Conservation (phyloP, 2,888 invertebrate genomes). For the Lordiphosa andalusiaca region DNA sequence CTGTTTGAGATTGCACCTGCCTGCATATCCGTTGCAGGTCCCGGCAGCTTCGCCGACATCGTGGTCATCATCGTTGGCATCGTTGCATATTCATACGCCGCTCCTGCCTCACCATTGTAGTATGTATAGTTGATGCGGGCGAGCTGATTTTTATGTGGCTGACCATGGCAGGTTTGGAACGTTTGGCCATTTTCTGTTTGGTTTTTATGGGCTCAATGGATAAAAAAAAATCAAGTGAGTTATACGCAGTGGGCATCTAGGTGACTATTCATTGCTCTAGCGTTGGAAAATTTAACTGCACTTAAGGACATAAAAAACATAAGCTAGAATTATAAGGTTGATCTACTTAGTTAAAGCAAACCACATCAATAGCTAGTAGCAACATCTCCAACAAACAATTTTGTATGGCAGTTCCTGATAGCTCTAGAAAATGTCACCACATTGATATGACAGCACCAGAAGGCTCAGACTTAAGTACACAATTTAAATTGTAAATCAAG, state of each 20-base stretch:
- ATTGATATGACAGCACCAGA: too few relatives aligned
- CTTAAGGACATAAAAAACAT: neutral
- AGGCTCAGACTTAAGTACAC: too few relatives aligned
- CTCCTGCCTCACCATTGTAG: conserved; percentile 43
- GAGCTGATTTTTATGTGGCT: conserved; percentile 66
- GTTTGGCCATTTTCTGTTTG: conserved; percentile 59
- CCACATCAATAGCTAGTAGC: too few relatives aligned
- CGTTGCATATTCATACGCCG: conserved; percentile 64
- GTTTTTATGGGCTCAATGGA: conserved; percentile 47
- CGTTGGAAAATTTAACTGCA: neutral
- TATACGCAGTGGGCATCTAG: conserved; percentile 1
- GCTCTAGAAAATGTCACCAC: too few relatives aligned
- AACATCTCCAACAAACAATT: too few relatives aligned
- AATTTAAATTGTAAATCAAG: too few relatives aligned
- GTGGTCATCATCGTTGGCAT: conserved; percentile 56
- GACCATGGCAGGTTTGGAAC: conserved; percentile 50
- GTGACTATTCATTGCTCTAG: conserved; percentile 34
- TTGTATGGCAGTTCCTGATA: too few relatives aligned
- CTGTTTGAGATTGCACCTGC: conserved; percentile 67
- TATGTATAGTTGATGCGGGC: conserved; percentile 50
- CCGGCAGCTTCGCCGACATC: conserved; percentile 28
- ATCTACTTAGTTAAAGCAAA: too few relatives aligned
- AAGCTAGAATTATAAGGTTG: too few relatives aligned
- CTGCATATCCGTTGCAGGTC: conserved; percentile 50
- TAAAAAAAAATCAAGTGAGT: conserved; percentile 20